A percentile compares a stretch with the other conserved stretches of the same genome.
phyloP scores from a whole-genome alignment of 2,113 vertebrate species.

The Varanus komodoensis region DNA sequence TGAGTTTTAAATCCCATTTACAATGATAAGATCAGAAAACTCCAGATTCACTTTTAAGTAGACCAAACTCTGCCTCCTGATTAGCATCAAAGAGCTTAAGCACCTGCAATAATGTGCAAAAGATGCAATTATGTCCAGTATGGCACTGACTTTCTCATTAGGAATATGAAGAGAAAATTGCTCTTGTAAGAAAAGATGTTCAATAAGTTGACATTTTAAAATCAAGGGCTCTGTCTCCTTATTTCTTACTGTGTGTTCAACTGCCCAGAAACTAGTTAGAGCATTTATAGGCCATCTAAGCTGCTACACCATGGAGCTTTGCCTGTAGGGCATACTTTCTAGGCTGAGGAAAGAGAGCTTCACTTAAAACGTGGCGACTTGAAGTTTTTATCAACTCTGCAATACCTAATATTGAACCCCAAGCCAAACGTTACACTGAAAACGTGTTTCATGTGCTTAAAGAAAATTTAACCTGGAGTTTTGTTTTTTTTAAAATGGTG shows the following conservation, averaged over 20 bases:
- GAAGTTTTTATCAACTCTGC: conserved; percentile 59
- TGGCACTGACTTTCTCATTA: conserved; percentile 42
- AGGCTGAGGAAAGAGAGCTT: conserved; percentile 58
- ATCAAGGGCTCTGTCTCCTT: conserved; percentile 53
- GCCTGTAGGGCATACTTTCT: conserved; percentile 59
- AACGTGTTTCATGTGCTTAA: conserved; percentile 35
- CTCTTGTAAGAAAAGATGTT: conserved; percentile 52
- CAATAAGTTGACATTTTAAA: conserved; percentile 63
- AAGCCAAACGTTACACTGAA: conserved; percentile 33
- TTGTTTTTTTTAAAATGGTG: conserved; percentile 31
- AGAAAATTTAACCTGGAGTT: conserved; percentile 31
- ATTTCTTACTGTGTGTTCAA: conserved; percentile 62
- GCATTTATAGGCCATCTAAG: conserved; percentile 47
- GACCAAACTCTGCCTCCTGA: conserved; percentile 53
- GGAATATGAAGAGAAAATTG: conserved; percentile 48
- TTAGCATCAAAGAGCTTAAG: conserved; percentile 58
- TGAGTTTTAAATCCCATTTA: conserved; percentile 42
- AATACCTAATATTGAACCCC: conserved; percentile 54
- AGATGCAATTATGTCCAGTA: conserved; percentile 29
- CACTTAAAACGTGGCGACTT: conserved; percentile 17
- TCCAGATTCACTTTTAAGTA: conserved; percentile 55
- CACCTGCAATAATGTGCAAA: conserved; percentile 34
- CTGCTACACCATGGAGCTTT: conserved; percentile 45
- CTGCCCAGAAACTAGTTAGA: conserved; percentile 56
- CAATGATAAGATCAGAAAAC: conserved; percentile 50